These are phyloP conservation scores for Hypotaenidia philippensis DNA, from an alignment of 2,797 vertebrate genomes.

Conservation along the genomic window DNA sequence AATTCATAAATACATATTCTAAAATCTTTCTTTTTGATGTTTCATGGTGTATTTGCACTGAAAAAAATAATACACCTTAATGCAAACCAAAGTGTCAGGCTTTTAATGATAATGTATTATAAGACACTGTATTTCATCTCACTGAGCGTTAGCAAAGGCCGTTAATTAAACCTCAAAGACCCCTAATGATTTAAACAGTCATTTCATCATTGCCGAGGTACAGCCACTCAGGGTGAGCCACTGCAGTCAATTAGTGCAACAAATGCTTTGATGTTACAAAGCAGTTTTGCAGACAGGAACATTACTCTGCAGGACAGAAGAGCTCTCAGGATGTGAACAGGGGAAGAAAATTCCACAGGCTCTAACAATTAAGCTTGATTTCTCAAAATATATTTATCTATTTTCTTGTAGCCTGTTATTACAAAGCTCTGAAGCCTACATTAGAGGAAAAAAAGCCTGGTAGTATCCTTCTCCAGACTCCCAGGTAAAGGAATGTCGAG, in stretches of 20 bases:
- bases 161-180: neutral
- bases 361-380: neutral
- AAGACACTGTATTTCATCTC: neutral
- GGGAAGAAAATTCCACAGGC: neutral
- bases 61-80: neutral
- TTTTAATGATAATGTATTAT: neutral
- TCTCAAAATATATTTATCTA: neutral
- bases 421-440: neutral
- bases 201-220: constrained; percentile 4
- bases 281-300: neutral
- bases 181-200: neutral
- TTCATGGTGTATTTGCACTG: neutral
- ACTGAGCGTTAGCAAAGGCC: neutral
- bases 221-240: neutral
- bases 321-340: neutral
- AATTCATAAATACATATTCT: neutral
- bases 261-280: constrained; percentile 38
- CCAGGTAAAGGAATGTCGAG: neutral
- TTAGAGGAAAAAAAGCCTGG: neutral
- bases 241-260: constrained; percentile 33
- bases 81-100: neutral
- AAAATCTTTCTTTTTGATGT: neutral
- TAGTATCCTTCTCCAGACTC: neutral
- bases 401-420: neutral
- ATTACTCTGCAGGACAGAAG: neutral